Evolutionary conservation across 2,113 vertebrate genomes (phyloP), one percentile per base, ranked within the genome.

Genomic region (Chitala chitala): DNA sequence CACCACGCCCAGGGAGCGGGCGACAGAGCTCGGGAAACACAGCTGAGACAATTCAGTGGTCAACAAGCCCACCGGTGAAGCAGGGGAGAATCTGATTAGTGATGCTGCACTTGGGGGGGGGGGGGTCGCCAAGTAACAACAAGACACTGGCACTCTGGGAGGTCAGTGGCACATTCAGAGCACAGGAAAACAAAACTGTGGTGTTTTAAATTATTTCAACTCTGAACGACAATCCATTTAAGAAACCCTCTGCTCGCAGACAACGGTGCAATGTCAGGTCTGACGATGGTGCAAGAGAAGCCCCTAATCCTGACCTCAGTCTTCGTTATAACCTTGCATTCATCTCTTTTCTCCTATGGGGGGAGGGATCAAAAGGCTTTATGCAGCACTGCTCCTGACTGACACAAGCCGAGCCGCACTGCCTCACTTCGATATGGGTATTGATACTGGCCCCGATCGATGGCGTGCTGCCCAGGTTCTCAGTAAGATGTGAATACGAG

Each of bases 381-480:
- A 26, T 46, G 26, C 12, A 42, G 3, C 8, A 12, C 7, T 46
- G 38, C 42, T 68, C 42, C 22, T 68, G 64, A 68, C 64, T 68
- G 64, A 68, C 46, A 26, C 12, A 9, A 38, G 31, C 33, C 17
- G 48, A 50, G 33, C 68, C 8, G 12, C 24, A 42, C 22, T 24
- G 13, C 17, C 24, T 22, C 44, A 42, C 50, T 22, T 71, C 76
- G 78, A 73, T 71, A 70, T 69, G 48, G 64, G 72, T 61, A 65
- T 12, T 44, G 22, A 79, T 64, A 70, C 68, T 54, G n/a, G 55
- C 68, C 48, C 55, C 69, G 61, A 76, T 76, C 74, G 40, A 76
- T 78, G 64, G 65, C 48, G 48, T 24, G 50, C 48, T 54, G 51
- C 9, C 64, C 44, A 78, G 73, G 44, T 46, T 72, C 53, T 8